Base-by-base conservation (phyloP, 2,113 vertebrate species). In the Aegotheles bennettii region DNA sequence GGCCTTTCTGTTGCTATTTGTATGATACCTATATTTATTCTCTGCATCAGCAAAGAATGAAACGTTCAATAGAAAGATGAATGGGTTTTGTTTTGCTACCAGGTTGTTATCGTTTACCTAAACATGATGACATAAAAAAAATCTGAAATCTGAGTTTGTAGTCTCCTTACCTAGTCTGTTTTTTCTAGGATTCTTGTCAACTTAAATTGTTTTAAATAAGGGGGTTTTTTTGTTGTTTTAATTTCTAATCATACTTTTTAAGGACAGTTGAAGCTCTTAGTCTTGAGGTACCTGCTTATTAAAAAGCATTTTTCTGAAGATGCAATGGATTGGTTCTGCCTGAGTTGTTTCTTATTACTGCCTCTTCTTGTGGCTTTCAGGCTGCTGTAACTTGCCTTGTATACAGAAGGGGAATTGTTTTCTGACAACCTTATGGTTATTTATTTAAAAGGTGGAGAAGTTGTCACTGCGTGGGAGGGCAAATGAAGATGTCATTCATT, bases 381-480 rank as follows among this genome's bases (percentile, higher is more conserved):
- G 19, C 56, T 60, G 15, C 24, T 29, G 6, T 43, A 59, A n/a
- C 35, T 54, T 76, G 10, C 23, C 8, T 71, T 68, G 26, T 60
- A n/a, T n/a, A 26, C 26, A 59, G 61, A 71, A 84, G 13, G 48
- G 19, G n/a, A 82, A 51, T 78, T 69, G 8, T 40, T 53, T 13
- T 71, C 50, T 65, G 63, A 83, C 25, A 60, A 18, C 7, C 5
- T 56, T 35, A 33, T 4, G 13, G 33, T 50, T 96, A n/a, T 90
- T 84, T 83, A 11, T 82, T 87, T 84, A 64, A 85, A 89, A 95
- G 42, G 33, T 73, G 67, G 67, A 87, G 47, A 38, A 24, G 21
- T 76, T 87, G 47, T 57, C 19, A 11, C 68, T 70, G 56, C 9
- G 0, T 0, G 0, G 33, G n/a, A 90, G 38, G n/a, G 50, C 54